Base-by-base conservation (phyloP, 2,113 vertebrate species). In the Corvus cornix region DNA sequence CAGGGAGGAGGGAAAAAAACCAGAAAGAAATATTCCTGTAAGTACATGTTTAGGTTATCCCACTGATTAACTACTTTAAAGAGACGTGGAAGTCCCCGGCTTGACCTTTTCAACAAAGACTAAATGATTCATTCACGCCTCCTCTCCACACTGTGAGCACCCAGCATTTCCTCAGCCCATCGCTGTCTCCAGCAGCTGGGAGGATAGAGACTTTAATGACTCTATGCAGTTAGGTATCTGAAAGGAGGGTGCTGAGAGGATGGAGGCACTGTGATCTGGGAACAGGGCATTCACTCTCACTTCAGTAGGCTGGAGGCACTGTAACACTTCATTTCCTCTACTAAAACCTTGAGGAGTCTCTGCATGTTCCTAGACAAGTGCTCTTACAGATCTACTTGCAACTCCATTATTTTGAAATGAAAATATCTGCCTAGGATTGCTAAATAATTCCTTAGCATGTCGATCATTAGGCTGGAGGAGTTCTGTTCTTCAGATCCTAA, bases 1-100 rank as follows among this genome's bases (percentile, higher is more conserved):
- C 6, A 96, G 90, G 12, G 35, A 78, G 8, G 21, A 56, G 31
- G 49, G 2, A 5, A 64, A 88, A 67, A 87, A 27, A 7, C 3
- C 41, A 26, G 16, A 56, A 82, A 87, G 33, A 44, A 46, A 62
- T 23, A 12, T 53, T 46, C 35, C 84, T 93, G n/a, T 96, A 81
- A 92, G 84, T 35, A 78, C 21, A 63, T 8, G 27, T 78, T 95
- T 59, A 79, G 62, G 62, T 94, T 94, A 82, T 35, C n/a, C 76
- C 62, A 75, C 56, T 72, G 74, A 87, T 80, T 69, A 94, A 74
- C 85, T 78, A 4, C 67, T 92, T 76, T 43, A 89, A 68, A 95
- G 80, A 94, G 53, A 93, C 0, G 2, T 49, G 26, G 64, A 94
- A 89, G 43, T 60, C 39, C 39, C n/a, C 2, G 0, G 43, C 48